Evolutionary conservation across 2,888 invertebrate species (phyloP), one percentile per base, ranked within the genome.

Genomic region (Plebejus anna): DNA sequence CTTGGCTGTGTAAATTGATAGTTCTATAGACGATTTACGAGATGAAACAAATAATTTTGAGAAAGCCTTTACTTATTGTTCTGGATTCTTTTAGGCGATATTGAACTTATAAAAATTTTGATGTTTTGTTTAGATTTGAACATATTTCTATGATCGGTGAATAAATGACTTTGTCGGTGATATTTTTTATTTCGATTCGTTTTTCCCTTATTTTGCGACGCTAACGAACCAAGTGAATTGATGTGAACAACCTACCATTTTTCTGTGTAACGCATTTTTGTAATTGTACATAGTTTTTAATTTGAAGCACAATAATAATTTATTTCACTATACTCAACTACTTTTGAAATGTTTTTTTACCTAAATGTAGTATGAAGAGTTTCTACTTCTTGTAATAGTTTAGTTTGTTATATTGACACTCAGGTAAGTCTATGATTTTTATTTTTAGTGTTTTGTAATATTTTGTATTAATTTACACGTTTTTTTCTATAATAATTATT

Each of bases 81-180:
- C 86, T 87, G 86, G 85, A 87, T 88, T 89, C 85, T 86, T 87
- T 87, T 86, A 89, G 85, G 87, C 83, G 85, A 82, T 87, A 87
- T 86, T 88, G 85, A 84, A 87, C 83, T 85, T 85, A 85, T 81
- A 83, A 80, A 61, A 85, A 87, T 88, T 89, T 90, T 85, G 87
- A 91, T 91, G 89, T 92, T 90, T 91, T 90, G 90, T 92, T 92
- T 92, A 91, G 89, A 90, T 89, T 88, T 85, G 85, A 89, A 83
- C 89, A 88, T 88, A 91, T 88, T 90, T 89, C 88, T 89, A 89
- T 86, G 85, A 87, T 88, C 90, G 88, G 85, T 89, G 85, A 94
- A 94, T 94, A 94, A 94, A 93, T 89, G 89, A 88, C 87, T 90
- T 89, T 89, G 84, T 92, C 89, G 88, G 85, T 91, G 90, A 88